These are phyloP conservation scores for Beris morrisii DNA, from an alignment of 2,888 invertebrate species.

Conservation along the genomic window DNA sequence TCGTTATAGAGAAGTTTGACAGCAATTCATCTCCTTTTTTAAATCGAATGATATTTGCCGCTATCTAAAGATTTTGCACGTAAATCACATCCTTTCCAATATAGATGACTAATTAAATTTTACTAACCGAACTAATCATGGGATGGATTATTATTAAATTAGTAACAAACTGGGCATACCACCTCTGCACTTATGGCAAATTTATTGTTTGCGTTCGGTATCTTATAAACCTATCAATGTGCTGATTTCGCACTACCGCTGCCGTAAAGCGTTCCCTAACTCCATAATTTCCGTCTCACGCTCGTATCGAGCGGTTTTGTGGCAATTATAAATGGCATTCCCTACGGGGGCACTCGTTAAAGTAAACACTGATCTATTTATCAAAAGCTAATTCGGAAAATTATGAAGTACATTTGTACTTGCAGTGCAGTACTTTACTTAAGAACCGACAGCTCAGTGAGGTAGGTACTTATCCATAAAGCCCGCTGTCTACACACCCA, in stretches of 20 bases:
- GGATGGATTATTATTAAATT: constrained; percentile 13
- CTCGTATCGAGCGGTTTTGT: background rate
- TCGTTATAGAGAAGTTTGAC: too few relatives aligned
- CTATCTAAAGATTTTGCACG: too few relatives aligned
- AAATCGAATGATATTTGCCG: too few relatives aligned
- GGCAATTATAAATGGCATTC: constrained; percentile 18
- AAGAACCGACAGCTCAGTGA: constrained; percentile 1
- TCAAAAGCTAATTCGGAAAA: constrained; percentile 32
- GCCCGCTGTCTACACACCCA: constrained; percentile 26
- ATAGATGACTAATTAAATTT: too few relatives aligned
- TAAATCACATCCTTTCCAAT: too few relatives aligned
- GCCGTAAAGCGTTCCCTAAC: too few relatives aligned
- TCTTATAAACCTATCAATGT: too few relatives aligned
- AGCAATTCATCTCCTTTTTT: too few relatives aligned
- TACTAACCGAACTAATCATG: background rate
- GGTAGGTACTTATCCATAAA: background rate
- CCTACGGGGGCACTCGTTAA: constrained; percentile 14
- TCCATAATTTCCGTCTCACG: background rate
- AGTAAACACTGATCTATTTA: constrained; percentile 24
- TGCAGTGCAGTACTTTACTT: too few relatives aligned
- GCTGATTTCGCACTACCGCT: too few relatives aligned
- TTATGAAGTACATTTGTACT: constrained; percentile 16
- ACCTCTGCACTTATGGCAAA: background rate
- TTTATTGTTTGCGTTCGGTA: too few relatives aligned
- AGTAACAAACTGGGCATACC: background rate